phyloP scores from a whole-genome alignment of 2,888 invertebrate species.

The Sacculina carcini region DNA sequence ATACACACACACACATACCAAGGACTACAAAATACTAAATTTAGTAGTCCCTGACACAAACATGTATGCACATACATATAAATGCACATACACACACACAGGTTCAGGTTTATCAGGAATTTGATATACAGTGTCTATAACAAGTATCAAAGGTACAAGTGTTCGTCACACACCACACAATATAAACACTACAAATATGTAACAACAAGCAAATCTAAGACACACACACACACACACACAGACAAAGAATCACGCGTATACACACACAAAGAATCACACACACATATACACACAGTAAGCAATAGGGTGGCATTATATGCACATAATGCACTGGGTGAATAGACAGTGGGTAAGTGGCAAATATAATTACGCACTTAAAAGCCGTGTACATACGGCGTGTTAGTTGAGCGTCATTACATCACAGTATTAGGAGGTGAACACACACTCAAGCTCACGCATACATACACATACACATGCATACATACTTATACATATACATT shows the following conservation, averaged over 20 bases:
- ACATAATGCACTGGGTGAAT: not conserved
- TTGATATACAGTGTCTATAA: not conserved
- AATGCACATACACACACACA: too few relatives aligned
- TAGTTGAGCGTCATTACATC: too few relatives aligned
- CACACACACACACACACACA: constrained; percentile 5
- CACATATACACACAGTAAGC: not conserved
- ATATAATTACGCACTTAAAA: not conserved
- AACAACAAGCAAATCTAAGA: not conserved
- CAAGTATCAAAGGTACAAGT: not conserved
- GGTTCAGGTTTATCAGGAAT: not conserved
- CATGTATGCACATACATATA: too few relatives aligned
- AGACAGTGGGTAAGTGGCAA: not conserved
- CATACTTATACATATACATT: constrained; percentile 5
- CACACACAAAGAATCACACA: not conserved
- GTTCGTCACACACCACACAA: not conserved
- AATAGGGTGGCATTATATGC: not conserved
- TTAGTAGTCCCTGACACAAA: too few relatives aligned
- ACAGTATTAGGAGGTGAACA: not conserved
- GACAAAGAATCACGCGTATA: not conserved
- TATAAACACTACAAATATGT: not conserved
- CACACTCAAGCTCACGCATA: not conserved
- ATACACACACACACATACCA: too few relatives aligned
- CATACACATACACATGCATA: constrained; percentile 3
- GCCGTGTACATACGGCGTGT: too few relatives aligned
- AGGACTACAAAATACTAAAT: too few relatives aligned